These are phyloP conservation scores for Spinus pinus DNA, from an alignment of 2,797 vertebrate species.

Conservation along the genomic window DNA sequence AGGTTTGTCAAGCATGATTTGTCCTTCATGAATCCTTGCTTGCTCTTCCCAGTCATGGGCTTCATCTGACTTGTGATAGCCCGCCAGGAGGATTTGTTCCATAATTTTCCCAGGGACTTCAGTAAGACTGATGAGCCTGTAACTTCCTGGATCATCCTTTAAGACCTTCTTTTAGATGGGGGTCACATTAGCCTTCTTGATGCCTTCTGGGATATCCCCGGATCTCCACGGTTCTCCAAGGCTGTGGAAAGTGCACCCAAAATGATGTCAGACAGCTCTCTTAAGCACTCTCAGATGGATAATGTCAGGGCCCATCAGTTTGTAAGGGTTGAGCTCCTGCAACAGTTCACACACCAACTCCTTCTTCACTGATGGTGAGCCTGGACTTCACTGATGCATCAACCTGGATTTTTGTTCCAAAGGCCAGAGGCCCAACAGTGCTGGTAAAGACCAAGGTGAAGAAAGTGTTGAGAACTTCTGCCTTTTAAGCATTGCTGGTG, in stretches of 20 bases:
- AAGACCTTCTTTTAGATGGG: not conserved
- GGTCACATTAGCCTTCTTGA: not conserved
- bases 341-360: not conserved
- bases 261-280: not conserved
- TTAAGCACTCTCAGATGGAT: not conserved
- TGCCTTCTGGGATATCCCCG: not conserved
- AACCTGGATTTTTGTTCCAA: not conserved
- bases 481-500: not conserved
- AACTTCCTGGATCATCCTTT: not conserved
- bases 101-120: not conserved
- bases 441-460: not conserved
- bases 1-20: accelerated
- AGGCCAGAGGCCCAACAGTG: not conserved
- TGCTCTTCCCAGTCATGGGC: not conserved
- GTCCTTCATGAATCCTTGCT: not conserved
- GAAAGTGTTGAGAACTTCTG: not conserved
- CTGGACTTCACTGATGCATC: too few relatives aligned
- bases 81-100: not conserved
- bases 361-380: not conserved
- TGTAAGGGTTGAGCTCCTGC: not conserved
- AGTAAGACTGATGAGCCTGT: not conserved
- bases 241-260: not conserved
- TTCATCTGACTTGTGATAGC: not conserved
- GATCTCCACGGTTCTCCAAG: not conserved
- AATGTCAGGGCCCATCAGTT: not conserved